Percentiles rank a stretch among this genome's conserved stretches.
Evolutionary conservation across 2,113 vertebrate genomes (phyloP).

Genomic region (Mustela nigripes): DNA sequence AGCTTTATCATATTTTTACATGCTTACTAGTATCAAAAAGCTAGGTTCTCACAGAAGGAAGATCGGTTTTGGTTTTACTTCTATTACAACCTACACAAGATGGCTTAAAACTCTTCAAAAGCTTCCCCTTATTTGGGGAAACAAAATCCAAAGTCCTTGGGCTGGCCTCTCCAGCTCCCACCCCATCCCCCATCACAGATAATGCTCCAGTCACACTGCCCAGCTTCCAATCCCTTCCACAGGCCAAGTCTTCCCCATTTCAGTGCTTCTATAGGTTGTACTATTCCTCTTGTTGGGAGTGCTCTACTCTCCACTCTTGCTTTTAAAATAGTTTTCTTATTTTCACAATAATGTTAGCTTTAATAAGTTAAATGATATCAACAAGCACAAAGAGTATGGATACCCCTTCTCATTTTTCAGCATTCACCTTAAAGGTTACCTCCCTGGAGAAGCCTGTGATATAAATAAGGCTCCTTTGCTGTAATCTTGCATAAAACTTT

Average conservation of each 20-base stretch:
- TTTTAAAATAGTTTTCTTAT: constrained; percentile 39
- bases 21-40: not conserved
- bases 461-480: not conserved
- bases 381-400: not conserved
- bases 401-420: not conserved
- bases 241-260: not conserved
- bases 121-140: not conserved
- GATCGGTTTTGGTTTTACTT: not conserved
- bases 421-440: not conserved
- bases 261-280: not conserved
- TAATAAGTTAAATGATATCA: constrained; percentile 11
- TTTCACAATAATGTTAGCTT: not conserved
- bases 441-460: not conserved
- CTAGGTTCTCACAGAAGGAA: constrained; percentile 29
- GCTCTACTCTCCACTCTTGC: not conserved
- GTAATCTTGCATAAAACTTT: not conserved
- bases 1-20: constrained; percentile 20
- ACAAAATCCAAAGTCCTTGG: not conserved
- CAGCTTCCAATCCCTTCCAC: not conserved
- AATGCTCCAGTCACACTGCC: not conserved
- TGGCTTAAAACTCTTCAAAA: not conserved
- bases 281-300: not conserved
- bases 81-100: not conserved
- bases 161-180: not conserved
- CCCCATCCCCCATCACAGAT: too few relatives aligned